Percentiles rank a stretch among this genome's conserved stretches.
Evolutionary conservation across 2,888 invertebrate genomes (phyloP).

Genomic region (Acanthoscelides obtectus): DNA sequence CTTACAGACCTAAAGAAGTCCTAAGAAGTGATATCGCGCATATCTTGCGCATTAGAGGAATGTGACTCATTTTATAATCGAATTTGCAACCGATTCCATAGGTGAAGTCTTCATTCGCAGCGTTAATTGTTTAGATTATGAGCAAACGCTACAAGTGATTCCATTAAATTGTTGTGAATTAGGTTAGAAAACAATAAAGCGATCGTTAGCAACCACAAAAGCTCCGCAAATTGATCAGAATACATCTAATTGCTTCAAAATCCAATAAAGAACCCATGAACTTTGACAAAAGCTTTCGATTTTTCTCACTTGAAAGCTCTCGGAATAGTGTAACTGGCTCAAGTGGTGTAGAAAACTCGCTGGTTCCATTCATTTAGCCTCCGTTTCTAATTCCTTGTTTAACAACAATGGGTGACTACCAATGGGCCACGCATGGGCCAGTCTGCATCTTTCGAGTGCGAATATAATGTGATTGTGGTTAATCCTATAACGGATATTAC

Average conservation of each 20-base stretch:
- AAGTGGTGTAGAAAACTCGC: slow-evolving; percentile 14
- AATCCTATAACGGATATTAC: slow-evolving; percentile 46
- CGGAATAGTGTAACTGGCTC: slow-evolving; percentile 4
- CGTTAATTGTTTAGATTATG: too few species aligned
- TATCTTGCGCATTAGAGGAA: too few species aligned
- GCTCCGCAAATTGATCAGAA: neutral
- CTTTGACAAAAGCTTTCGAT: neutral
- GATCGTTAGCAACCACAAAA: neutral
- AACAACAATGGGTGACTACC: slow-evolving; percentile 28
- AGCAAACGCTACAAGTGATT: too few species aligned
- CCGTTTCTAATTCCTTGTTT: slow-evolving; percentile 31
- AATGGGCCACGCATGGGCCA: slow-evolving; percentile 24
- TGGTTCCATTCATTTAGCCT: slow-evolving; percentile 9
- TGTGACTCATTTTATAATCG: too few species aligned
- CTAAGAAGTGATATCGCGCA: too few species aligned
- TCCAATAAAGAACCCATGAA: neutral
- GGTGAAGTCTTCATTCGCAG: too few species aligned
- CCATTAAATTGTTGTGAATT: too few species aligned
- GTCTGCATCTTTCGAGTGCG: slow-evolving; percentile 29
- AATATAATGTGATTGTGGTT: slow-evolving; percentile 47
- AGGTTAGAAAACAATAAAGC: neutral
- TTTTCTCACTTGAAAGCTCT: neutral
- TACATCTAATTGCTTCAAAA: neutral
- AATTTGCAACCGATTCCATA: too few species aligned
- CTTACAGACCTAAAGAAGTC: too few species aligned